phyloP scores from a whole-genome alignment of 2,113 vertebrate genomes.

The Suncus etruscus region DNA sequence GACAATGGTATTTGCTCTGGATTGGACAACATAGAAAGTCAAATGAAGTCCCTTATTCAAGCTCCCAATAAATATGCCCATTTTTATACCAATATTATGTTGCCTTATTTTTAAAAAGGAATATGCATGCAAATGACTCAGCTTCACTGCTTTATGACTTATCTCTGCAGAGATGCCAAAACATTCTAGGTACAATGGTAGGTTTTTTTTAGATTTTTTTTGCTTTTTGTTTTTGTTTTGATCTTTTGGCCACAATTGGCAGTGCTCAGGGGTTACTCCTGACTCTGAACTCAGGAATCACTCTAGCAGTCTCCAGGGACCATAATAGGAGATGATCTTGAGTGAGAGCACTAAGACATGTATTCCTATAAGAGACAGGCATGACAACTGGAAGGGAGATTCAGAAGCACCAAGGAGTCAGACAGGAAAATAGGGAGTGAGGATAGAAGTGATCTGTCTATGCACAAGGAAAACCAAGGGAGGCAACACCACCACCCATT shows the following conservation, averaged over 20 bases:
- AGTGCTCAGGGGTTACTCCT: no score
- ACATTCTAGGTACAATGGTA: no score
- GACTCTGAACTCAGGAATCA: no score
- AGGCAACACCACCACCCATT: background rate
- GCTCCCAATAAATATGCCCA: background rate
- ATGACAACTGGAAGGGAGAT: background rate
- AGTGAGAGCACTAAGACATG: background rate
- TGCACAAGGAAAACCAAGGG: background rate
- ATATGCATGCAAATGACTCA: no score
- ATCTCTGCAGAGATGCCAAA: no score
- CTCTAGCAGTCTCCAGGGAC: no score
- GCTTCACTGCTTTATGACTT: no score
- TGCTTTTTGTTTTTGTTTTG: no score
- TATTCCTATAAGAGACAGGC: no score
- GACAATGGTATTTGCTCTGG: background rate
- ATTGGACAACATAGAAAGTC: background rate
- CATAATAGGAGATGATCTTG: background rate
- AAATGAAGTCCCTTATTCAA: background rate
- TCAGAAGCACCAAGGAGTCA: background rate
- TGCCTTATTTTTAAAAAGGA: no score
- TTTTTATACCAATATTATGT: no score
- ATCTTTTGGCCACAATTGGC: no score
- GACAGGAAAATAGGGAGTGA: background rate
- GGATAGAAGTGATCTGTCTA: accelerated
- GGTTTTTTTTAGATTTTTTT: background rate